phyloP scores from a whole-genome alignment of 2,888 invertebrate genomes.

The Bombylius discolor region DNA sequence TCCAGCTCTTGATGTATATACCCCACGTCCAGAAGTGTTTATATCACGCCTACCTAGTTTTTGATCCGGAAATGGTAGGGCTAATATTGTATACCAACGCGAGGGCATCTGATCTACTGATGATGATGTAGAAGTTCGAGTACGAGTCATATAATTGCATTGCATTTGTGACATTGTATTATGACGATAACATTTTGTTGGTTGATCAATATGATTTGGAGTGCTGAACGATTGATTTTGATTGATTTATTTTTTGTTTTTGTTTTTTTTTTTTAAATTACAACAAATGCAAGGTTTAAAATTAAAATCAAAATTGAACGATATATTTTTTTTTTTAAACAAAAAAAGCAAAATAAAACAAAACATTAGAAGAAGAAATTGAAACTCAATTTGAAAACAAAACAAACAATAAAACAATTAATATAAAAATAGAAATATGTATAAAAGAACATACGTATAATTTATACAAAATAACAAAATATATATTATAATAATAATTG shows the following conservation, averaged over 20 bases:
- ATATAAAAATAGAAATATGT: no score
- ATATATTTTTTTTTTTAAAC: no score
- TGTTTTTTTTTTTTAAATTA: no score
- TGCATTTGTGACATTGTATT: constrained; percentile 21
- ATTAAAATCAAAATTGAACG: no score
- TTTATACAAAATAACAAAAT: no score
- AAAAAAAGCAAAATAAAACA: no score
- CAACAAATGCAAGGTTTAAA: no score
- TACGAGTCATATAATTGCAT: background rate
- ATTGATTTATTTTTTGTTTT: no score
- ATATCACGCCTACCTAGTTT: constrained; percentile 75
- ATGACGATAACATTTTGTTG: constrained; percentile 4
- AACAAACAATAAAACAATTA: no score
- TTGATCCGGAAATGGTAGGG: constrained; percentile 86
- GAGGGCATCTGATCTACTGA: constrained; percentile 41
- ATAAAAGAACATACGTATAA: no score
- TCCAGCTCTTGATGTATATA: constrained; percentile 63
- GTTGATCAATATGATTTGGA: constrained; percentile 4
- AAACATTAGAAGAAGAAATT: no score
- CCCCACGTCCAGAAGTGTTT: constrained; percentile 38
- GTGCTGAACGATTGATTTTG: constrained; percentile 1
- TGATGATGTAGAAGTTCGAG: background rate
- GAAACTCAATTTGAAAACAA: no score
- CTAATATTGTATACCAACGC: constrained; percentile 80
- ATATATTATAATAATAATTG: background rate